These are phyloP conservation scores for Panopea generosa DNA, from an alignment of 2,888 invertebrate species.

Conservation along the genomic window DNA sequence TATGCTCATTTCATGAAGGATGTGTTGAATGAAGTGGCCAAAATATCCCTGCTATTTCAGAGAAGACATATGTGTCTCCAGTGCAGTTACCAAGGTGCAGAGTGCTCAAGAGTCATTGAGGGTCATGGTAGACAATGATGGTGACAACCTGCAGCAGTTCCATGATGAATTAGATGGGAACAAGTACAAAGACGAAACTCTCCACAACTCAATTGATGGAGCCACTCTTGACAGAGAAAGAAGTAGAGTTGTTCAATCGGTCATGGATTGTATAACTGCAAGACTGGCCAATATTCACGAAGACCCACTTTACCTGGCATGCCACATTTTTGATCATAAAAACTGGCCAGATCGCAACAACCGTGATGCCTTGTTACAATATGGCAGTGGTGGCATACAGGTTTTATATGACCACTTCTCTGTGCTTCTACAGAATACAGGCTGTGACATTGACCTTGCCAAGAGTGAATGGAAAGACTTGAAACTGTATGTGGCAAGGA, in stretches of 20 bases:
- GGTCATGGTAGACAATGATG: slow-evolving; percentile 26
- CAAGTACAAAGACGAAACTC: slow-evolving; percentile 7
- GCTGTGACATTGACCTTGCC: too few relatives aligned
- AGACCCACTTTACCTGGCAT: slow-evolving; percentile 23
- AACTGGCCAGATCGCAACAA: slow-evolving; percentile 39
- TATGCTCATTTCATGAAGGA: slow-evolving; percentile 39
- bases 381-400: too few relatives aligned
- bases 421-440: too few relatives aligned
- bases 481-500: too few relatives aligned
- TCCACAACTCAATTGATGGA: slow-evolving; percentile 18
- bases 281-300: slow-evolving; percentile 21
- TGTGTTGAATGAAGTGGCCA: slow-evolving; percentile 24
- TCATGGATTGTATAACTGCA: slow-evolving; percentile 20
- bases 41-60: slow-evolving; percentile 24
- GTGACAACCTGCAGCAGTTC: slow-evolving; percentile 2
- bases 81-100: slow-evolving; percentile 28
- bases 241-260: slow-evolving; percentile 20
- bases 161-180: slow-evolving; percentile 3
- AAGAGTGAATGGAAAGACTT: too few relatives aligned
- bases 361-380: slow-evolving; percentile 36
- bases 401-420: too few relatives aligned
- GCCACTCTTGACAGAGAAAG: slow-evolving; percentile 19
- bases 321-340: slow-evolving; percentile 44
- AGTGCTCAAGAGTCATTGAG: slow-evolving; percentile 18
- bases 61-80: slow-evolving; percentile 32